Evolutionary conservation across 1,140 invertebrate species (phyloP), one percentile per base, ranked within the genome.

Genomic region (Diorhabda sublineata): DNA sequence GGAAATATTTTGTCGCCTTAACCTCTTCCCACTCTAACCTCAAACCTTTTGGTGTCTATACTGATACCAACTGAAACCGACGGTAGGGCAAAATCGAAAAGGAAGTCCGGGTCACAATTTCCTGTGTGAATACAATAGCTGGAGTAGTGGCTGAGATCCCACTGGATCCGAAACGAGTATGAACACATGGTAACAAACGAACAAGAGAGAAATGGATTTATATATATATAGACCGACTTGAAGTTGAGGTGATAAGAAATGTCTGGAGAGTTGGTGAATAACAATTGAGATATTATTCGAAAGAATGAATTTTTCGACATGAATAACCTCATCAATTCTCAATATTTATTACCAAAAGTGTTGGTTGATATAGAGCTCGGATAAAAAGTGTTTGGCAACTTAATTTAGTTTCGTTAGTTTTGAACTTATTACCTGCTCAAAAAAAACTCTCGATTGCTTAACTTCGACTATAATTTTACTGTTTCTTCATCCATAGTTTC

Each of bases 41-140:
- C n/a, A n/a, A 52, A 8, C 6, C 47, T n/a, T 52, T 3, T 52
- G 4, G 6, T n/a, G 47, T 8, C 47, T 52, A 8, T 52, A 52
- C 47, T 52, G 47, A 52, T 52, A 52, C 47, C 47, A 26, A 26
- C 26, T 26, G 47, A 52, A n/a, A 8, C 47, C 6, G 47, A 8
- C 47, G 47, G 47, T 52, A n/a, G 47, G 58, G 69, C 68, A 9
- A 64, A 44, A 63, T 44, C 64, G 43, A 66, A 45, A 47, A 72
- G 74, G 74, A 75, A 72, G 74, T 75, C 72, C 74, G 74, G 74
- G 72, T 69, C 67, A 72, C 74, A 75, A 75, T 75, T 75, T 75
- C 74, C 74, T 70, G 71, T 73, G 67, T 66, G 72, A 69, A 65
- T 74, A 75, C 74, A 74, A 75, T 74, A 71, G 66, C 71, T 64